Conservation (phyloP, 2,797 vertebrate genomes). For the Gambelia wislizenii region DNA sequence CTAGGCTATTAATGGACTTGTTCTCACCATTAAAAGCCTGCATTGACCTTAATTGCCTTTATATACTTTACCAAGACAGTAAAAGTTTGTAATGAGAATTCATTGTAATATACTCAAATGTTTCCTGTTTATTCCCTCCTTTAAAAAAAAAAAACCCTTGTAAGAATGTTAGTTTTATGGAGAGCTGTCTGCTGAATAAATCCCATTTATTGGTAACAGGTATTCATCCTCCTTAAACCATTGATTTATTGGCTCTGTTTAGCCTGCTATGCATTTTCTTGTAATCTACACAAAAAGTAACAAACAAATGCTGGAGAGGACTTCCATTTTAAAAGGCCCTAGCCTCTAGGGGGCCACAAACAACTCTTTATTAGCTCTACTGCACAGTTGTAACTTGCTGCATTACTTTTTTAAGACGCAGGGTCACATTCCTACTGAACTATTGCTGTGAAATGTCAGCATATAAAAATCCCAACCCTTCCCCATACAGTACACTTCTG, state of each 20-base stretch:
- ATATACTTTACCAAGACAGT: constrained; percentile 43
- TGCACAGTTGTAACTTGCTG: constrained; percentile 30
- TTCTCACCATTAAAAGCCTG: constrained; percentile 22
- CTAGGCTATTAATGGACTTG: constrained; percentile 39
- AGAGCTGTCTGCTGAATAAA: constrained; percentile 54
- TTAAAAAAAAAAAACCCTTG: constrained; percentile 30
- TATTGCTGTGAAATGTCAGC: constrained; percentile 37
- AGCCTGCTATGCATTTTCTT: constrained; percentile 40
- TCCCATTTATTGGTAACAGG: constrained; percentile 37
- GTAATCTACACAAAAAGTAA: neutral
- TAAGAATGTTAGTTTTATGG: constrained; percentile 16
- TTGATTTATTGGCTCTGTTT: constrained; percentile 56
- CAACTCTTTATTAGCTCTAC: constrained; percentile 20
- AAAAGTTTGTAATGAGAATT: constrained; percentile 46
- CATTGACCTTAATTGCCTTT: constrained; percentile 44
- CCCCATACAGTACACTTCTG: neutral
- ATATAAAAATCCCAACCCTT: constrained; percentile 38
- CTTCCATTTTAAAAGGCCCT: constrained; percentile 27
- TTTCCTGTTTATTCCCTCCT: neutral
- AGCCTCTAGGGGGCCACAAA: constrained; percentile 30
- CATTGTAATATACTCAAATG: neutral
- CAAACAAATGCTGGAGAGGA: constrained; percentile 3
- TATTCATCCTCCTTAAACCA: constrained; percentile 36
- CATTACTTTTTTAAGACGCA: constrained; percentile 11
- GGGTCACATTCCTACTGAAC: neutral